A percentile compares a stretch with the other conserved stretches of the same genome.
These are phyloP conservation scores for Catonia carolina DNA, from an alignment of 2,888 invertebrate genomes.

Conservation along the genomic window DNA sequence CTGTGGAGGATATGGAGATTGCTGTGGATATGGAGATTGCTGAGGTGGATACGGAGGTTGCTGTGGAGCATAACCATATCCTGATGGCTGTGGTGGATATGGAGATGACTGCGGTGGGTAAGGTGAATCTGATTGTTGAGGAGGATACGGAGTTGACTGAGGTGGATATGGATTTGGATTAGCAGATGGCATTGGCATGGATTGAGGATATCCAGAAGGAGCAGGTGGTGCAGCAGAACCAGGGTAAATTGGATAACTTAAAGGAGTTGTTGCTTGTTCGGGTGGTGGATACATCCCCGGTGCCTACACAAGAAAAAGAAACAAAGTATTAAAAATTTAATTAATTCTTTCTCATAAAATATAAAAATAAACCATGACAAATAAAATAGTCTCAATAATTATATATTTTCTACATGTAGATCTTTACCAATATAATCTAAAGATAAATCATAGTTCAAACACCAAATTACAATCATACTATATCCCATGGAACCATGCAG, in stretches of 20 bases:
- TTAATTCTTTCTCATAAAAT: no score
- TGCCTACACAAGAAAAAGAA: conserved; percentile 30
- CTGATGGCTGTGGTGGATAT: conserved; percentile 25
- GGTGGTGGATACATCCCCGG: conserved; percentile 31
- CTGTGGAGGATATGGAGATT: conserved; percentile 27
- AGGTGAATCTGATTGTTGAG: conserved; percentile 25
- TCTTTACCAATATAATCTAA: no score
- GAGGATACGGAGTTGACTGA: conserved; percentile 25
- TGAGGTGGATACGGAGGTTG: conserved; percentile 18
- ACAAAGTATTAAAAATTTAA: no score
- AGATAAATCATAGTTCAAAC: no score
- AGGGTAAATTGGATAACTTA: conserved; percentile 33
- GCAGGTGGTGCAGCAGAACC: conserved; percentile 31
- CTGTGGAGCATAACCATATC: conserved; percentile 17
- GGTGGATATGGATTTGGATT: conserved; percentile 40
- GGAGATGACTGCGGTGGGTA: conserved; percentile 23
- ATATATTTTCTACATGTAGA: no score
- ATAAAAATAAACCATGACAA: no score
- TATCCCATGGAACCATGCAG: no score
- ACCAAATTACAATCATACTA: no score
- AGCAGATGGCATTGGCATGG: conserved; percentile 30
- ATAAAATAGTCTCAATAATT: no score
- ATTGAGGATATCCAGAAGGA: conserved; percentile 31
- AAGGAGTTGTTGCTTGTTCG: conserved; percentile 30
- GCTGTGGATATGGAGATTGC: conserved; percentile 25